These are phyloP conservation scores for Anastrepha obliqua DNA, from an alignment of 1,140 invertebrate species.

Conservation along the genomic window DNA sequence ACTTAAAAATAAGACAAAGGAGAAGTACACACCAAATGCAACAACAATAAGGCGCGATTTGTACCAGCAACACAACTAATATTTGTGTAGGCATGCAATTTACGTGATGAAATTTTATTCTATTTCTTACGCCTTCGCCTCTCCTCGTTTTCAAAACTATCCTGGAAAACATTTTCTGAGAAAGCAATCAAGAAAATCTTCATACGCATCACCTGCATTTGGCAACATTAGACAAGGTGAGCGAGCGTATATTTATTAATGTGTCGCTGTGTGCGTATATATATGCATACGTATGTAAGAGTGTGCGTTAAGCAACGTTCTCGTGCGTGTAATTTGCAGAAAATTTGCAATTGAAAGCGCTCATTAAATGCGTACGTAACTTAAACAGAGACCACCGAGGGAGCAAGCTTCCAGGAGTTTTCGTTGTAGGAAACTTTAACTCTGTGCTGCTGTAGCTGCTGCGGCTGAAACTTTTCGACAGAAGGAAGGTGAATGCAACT, in stretches of 20 bases:
- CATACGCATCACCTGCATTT: conserved; percentile 28
- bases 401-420: not conserved
- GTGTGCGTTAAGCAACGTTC: not conserved
- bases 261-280: not conserved
- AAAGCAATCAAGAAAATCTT: conserved; percentile 45
- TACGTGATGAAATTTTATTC: conserved; percentile 5
- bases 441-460: not conserved
- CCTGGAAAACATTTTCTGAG: not conserved
- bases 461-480: conserved; percentile 6
- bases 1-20: not conserved
- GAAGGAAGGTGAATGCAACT: not conserved
- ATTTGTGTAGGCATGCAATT: conserved; percentile 12
- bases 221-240: conserved; percentile 9
- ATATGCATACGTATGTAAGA: not conserved
- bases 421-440: not conserved
- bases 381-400: conserved; percentile 29
- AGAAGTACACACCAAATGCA: not conserved
- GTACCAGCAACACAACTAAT: not conserved
- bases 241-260: not conserved
- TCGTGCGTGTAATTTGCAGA: conserved; percentile 51
- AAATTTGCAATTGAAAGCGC: conserved; percentile 50
- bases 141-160: not conserved
- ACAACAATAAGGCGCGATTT: not conserved
- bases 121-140: not conserved
- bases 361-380: conserved; percentile 51